These are phyloP conservation scores for Caenorhabditis brenneri DNA, from an alignment of 1,140 invertebrate genomes.

Conservation along the genomic window DNA sequence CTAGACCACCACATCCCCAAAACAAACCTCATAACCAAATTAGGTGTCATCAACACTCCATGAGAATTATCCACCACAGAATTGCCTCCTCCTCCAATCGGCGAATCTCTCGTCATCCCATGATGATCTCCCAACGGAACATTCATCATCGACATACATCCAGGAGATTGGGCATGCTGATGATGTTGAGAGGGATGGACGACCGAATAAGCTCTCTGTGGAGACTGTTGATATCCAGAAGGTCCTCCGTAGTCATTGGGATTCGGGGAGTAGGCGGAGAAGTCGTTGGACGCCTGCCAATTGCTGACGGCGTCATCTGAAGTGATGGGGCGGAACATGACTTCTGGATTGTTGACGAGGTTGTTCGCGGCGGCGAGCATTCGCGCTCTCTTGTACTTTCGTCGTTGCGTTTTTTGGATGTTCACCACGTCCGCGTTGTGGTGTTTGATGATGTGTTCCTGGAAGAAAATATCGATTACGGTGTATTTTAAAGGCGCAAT, in stretches of 20 bases:
- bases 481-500: no score
- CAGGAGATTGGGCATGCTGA: constrained; percentile 44
- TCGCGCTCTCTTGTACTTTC: constrained; percentile 51
- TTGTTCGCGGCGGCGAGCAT: constrained; percentile 45
- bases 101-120: background rate
- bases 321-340: constrained; percentile 48
- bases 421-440: constrained; percentile 70
- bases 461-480: no score
- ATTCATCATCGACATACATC: constrained; percentile 51
- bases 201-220: constrained; percentile 27
- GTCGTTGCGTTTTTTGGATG: constrained; percentile 40
- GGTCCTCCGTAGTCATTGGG: background rate
- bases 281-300: constrained; percentile 7
- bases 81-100: no score
- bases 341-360: constrained; percentile 38
- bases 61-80: background rate
- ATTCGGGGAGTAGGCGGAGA: constrained; percentile 24
- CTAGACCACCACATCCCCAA: no score
- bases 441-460: constrained; percentile 76
- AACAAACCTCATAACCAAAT: background rate
- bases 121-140: constrained; percentile 40
- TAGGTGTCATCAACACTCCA: constrained; percentile 24
- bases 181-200: constrained; percentile 37
- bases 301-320: constrained; percentile 39
- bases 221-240: background rate